Base-by-base conservation (phyloP, 2,797 vertebrate species). In the Menidia menidia region DNA sequence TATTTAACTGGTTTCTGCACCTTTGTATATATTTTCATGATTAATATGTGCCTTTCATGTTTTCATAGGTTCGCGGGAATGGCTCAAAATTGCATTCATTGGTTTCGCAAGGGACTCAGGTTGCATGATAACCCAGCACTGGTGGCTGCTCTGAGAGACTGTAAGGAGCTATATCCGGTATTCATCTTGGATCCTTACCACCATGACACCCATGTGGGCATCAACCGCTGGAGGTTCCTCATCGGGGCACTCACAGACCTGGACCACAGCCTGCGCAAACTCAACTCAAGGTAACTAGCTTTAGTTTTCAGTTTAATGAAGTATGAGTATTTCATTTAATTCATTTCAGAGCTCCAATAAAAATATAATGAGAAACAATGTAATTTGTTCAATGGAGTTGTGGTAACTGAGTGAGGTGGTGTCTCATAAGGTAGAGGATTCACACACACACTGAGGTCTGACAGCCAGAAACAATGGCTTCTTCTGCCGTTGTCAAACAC, bases 101-200 rank as follows among this genome's bases (percentile, higher is more conserved):
- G 94, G 94, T 95, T 95, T 80, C 87, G 88, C 2, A 95, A 95
- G 69, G 94, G 94, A 2, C 92, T 95, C 15, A 69, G 92, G 32
- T 75, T 95, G 31, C 94, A 95, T 4, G 92, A 95, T 66, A 96
- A 95, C 84, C 93, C 93, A 0, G 89, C 92, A 0, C 77, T 94
- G 57, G 73, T 92, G 55, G 79, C 88, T 1, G 92, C 94, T 0
- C 60, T 94, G 35, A 77, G 63, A 9, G 72, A 92, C 44, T 93
- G 93, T 60, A 64, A 32, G 39, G 64, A 89, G 74, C 77, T 96
- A 10, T 92, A 92, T 58, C 94, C 93, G 0, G 72, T 94, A 51
- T 94, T 95, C 77, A 85, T 95, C 70, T 81, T 95, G 59, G 75
- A 95, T 58, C 92, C 93, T 13, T 42, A 82, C 70, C 86, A 90